Evolutionary conservation across 2,113 vertebrate species (phyloP), one percentile per base, ranked within the genome.

Genomic region (Sinocyclocheilus anophthalmus): DNA sequence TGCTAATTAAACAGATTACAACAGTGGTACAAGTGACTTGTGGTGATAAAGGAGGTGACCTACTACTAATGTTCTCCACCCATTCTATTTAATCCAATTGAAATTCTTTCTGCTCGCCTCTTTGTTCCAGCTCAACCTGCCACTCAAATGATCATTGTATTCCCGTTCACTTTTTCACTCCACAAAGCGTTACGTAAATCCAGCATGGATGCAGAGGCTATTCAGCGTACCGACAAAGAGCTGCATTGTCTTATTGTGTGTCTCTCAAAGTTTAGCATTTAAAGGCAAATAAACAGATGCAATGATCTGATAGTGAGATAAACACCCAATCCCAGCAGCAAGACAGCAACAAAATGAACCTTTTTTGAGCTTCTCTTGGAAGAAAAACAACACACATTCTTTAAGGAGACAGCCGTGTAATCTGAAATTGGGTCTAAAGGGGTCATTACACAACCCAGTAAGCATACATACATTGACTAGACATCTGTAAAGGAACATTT

Each of bases 1-100:
- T 87, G 83, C 92, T 93, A 93, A 94, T 93, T 94, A 93, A 91
- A 91, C 80, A 92, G 91, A 94, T 95, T 93, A 91, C 89, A 92
- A 85, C 87, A 88, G 86, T 89, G 85, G 88, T 91, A 89, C 91
- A 91, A 91, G 89, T 93, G 90, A 90, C 87, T 87, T 59, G 88
- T 75, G 78, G 88, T 90, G 91, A 92, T 93, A 91, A 90, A 89
- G 90, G 90, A 88, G 89, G 85, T 93, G 93, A 94, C 92, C 93
- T 90, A 91, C 88, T 82, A 91, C 90, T 93, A 93, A 93, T 92
- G 89, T 88, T 90, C 91, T 90, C 89, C 91, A 86, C 89, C 90
- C 90, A 91, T 87, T 89, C 90, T 89, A 91, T 93, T 94, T 92
- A 92, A 92, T 93, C 91, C 89, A 91, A 92, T 92, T 92, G 89